Evolutionary conservation across 2,113 vertebrate species (phyloP).

Genomic region (Sisor rabdophorus): DNA sequence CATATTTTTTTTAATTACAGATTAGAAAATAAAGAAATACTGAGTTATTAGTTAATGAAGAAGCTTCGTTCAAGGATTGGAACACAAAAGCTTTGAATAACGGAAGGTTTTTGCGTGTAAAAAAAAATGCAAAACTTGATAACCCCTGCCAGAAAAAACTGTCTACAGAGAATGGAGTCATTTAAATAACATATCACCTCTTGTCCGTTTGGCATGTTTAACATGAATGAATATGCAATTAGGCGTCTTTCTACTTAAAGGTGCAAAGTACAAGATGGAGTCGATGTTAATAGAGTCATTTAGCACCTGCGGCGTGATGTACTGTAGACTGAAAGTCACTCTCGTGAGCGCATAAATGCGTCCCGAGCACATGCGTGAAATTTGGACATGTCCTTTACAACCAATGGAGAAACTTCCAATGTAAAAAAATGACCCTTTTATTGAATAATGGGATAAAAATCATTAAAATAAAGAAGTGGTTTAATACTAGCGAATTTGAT

Average conservation of each 20-base stretch:
- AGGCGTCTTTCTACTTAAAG: constrained; percentile 5
- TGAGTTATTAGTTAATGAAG: background rate
- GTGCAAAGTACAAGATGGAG: constrained; percentile 1
- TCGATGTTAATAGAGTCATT: background rate
- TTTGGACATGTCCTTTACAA: background rate
- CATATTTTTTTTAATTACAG: too few relatives aligned
- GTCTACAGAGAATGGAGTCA: background rate
- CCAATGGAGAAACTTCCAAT: background rate
- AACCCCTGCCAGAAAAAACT: background rate
- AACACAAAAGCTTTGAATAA: background rate
- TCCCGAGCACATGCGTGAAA: background rate
- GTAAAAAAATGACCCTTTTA: background rate
- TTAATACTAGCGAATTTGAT: background rate
- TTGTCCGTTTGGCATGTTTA: background rate
- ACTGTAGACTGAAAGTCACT: background rate
- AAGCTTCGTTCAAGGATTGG: background rate
- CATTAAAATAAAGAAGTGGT: background rate
- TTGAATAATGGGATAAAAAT: background rate
- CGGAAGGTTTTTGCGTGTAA: background rate
- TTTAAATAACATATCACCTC: background rate
- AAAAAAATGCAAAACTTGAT: background rate
- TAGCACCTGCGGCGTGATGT: constrained; percentile 3
- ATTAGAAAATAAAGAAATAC: too few relatives aligned
- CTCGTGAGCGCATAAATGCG: background rate
- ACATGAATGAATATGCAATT: constrained; percentile 5